Evolutionary conservation across 2,888 invertebrate genomes (phyloP), one percentile per base, ranked within the genome.

Genomic region (Odontocerum albicorne): DNA sequence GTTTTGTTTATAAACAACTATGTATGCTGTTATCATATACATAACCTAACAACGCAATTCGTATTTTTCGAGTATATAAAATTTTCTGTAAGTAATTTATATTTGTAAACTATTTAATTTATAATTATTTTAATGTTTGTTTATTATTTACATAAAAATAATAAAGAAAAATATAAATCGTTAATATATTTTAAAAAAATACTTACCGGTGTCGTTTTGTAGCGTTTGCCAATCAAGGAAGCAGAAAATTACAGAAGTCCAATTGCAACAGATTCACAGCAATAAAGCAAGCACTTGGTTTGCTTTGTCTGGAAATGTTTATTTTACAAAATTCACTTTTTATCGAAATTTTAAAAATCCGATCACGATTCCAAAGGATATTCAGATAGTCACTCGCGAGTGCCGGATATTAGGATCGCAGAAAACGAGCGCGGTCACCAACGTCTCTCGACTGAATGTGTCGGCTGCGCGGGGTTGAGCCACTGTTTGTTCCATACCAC

Each of bases 401-500:
- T 44, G 31, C 43, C 31, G 38, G 35, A 31, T 45, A 52, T 20
- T 39, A 32, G 53, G 53, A 17, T 8, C 32, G 22, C 47, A 47
- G 46, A 47, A 42, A 47, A 53, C 53, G 40, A 44, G 53, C 46
- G 47, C 53, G 42, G 35, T 40, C 46, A n/a, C 22, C 42, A 22
- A 17, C 53, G 53, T 46, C 47, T 47, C 53, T 42, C 22, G 4
- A 22, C 46, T 27, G 53, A 53, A 27, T 53, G 53, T 40, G 42
- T 31, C 45, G 38, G 16, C 31, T 4, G 51, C 36, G 51, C 44
- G 31, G 36, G 44, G 38, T 38, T n/a, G 52, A 38, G 45, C 21
- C 7, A 20, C 39, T n/a, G 45, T 17, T 40, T 32, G 22, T 35
- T 43, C 43, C 49, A 21, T 35, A 15, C 21, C 36, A 20, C 27